These are phyloP conservation scores for Luehdorfia chinensis DNA, from an alignment of 1,140 invertebrate genomes.

Conservation along the genomic window DNA sequence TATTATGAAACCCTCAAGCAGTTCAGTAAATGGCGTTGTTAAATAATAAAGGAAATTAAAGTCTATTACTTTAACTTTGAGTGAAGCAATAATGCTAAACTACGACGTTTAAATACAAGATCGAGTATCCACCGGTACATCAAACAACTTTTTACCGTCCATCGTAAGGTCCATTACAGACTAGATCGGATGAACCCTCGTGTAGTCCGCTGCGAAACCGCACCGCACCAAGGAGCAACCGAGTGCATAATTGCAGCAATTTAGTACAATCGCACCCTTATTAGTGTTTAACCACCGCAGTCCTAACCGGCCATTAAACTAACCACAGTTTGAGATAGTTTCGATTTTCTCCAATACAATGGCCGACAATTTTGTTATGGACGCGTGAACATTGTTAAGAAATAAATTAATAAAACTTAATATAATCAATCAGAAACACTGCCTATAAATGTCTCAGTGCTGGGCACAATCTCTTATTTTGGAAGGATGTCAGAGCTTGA, in stretches of 20 bases:
- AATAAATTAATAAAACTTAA: too few relatives aligned
- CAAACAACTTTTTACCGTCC: too few relatives aligned
- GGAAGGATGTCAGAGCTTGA: too few relatives aligned
- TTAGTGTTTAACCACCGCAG: neutral
- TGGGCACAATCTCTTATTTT: too few relatives aligned
- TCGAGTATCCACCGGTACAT: neutral
- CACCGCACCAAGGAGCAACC: neutral
- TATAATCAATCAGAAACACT: too few relatives aligned
- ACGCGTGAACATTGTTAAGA: neutral
- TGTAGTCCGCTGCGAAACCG: neutral
- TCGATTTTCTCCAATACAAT: neutral
- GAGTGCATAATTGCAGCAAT: slow-evolving; percentile 1
- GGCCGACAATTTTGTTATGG: neutral
- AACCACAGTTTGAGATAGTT: neutral
- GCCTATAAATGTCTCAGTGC: too few relatives aligned
- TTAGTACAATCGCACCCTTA: neutral
- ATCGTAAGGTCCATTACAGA: neutral
- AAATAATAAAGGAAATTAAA: too few relatives aligned
- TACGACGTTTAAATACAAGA: neutral
- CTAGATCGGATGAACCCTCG: neutral
- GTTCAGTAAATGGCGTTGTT: too few relatives aligned
- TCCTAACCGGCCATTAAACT: neutral
- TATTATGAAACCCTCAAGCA: too few relatives aligned
- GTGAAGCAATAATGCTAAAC: too few relatives aligned
- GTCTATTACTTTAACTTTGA: too few relatives aligned